phyloP scores from a whole-genome alignment of 2,888 invertebrate genomes.

The Epinotia bilunana region DNA sequence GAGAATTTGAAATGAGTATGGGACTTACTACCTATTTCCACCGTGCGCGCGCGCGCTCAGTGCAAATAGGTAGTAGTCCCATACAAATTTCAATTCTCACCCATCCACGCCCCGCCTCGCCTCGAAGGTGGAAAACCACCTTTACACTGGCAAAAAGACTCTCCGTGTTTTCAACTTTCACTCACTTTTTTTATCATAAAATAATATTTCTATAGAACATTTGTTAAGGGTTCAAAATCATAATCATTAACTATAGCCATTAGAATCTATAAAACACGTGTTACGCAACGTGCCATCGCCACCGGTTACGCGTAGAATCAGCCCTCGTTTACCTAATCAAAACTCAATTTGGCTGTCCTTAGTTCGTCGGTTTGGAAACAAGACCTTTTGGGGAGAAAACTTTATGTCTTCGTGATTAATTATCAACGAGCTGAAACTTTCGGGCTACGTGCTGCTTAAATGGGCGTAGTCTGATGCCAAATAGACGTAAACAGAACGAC shows the following conservation, averaged over 20 bases:
- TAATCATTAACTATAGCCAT: constrained; percentile 19
- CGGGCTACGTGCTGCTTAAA: constrained; percentile 32
- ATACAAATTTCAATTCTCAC: no score
- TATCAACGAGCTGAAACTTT: constrained; percentile 54
- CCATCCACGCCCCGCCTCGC: no score
- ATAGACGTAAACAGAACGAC: constrained; percentile 18
- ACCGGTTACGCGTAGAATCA: constrained; percentile 55
- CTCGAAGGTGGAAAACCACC: no score
- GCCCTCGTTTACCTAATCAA: constrained; percentile 60
- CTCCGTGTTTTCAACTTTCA: no score
- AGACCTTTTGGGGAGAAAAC: constrained; percentile 61
- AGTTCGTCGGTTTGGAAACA: constrained; percentile 61
- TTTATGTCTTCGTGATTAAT: constrained; percentile 65
- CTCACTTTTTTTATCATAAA: no score
- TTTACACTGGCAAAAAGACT: no score
- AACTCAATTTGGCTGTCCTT: constrained; percentile 68
- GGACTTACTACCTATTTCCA: no score
- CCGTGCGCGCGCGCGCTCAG: no score
- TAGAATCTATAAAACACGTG: constrained; percentile 50
- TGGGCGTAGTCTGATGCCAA: constrained; percentile 12
- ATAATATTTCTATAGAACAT: background rate
- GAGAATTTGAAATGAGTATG: no score
- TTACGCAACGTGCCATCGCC: constrained; percentile 56
- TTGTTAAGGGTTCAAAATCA: constrained; percentile 17
- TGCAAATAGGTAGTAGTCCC: no score